Evolutionary conservation across 1,140 invertebrate species (phyloP), one percentile per base, ranked within the genome.

Genomic region (Epicauta chinensis): DNA sequence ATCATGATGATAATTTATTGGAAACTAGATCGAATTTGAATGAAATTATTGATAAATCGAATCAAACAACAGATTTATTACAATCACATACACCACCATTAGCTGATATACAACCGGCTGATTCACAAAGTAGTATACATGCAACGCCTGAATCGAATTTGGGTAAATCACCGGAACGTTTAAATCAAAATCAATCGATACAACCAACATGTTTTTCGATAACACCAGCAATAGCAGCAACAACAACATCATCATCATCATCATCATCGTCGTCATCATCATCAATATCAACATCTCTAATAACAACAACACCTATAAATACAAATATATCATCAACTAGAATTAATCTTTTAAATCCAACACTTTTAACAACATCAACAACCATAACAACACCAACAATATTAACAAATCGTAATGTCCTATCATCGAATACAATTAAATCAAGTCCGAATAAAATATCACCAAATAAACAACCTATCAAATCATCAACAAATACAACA

Each of bases 401-500:
- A n/a, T n/a, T n/a, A n/a, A n/a, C 70, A 73, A 57, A 74, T 75
- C 47, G 67, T 74, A 38, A 63, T 75, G 41, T 23, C 7, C 7
- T 23, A 23, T 23, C 23, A 23, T 23, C 23, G 16, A 68, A 58
- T 30, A 51, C 60, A 16, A 53, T 61, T 1, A 67, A 67, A 50
- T 60, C 62, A 6, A 73, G 71, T 54, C 71, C 74, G 2, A 67
- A 73, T 36, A 75, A 76, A 57, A 61, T 71, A 36, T 62, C 65
- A 40, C 71, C 72, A 2, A 64, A 64, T 2, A 78, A 79, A 66
- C 70, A 71, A 39, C 71, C 73, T 3, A 74, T 77, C 52, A 78
- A 77, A 65, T 75, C 74, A 13, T 73, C 72, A 43, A 75, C 76
- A 5, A 76, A 30, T 5, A n/a, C 32, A 34, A 34, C 32, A 52